phyloP scores from a whole-genome alignment of 2,797 vertebrate genomes.

The Eupleurogrammus muticus region DNA sequence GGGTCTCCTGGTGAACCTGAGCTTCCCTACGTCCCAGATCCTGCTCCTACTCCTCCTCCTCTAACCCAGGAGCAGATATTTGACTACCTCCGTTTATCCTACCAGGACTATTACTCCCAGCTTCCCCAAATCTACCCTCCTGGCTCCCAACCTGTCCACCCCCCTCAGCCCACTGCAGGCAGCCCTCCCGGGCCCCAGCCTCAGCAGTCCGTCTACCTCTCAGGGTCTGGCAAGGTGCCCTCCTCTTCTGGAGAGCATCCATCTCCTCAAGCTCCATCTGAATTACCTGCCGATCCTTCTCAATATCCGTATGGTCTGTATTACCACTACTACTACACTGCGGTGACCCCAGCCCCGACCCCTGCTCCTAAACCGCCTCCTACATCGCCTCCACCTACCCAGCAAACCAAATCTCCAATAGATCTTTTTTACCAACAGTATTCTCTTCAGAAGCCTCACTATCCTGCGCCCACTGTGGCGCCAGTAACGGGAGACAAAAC shows the following conservation, averaged over 20 bases:
- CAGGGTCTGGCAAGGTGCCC: not conserved
- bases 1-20: conserved; percentile 19
- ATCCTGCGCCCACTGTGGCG: conserved; percentile 17
- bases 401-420: conserved; percentile 7
- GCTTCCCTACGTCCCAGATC: conserved; percentile 28
- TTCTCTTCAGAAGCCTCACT: conserved; percentile 29
- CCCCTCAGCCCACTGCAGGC: conserved; percentile 13
- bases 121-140: conserved; percentile 42
- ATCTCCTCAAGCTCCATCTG: conserved; percentile 16
- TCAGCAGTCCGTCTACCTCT: conserved; percentile 8
- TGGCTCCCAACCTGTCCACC: conserved; percentile 16
- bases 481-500: conserved; percentile 6
- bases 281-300: conserved; percentile 20
- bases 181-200: conserved; percentile 21
- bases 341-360: conserved; percentile 3
- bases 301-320: conserved; percentile 27
- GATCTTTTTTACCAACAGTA: conserved; percentile 26
- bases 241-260: conserved; percentile 14
- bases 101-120: conserved; percentile 36
- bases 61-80: conserved; percentile 27
- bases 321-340: conserved; percentile 38
- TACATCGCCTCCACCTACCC: conserved; percentile 11
- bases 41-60: conserved; percentile 4
- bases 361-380: conserved; percentile 2
- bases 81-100: conserved; percentile 13